These are phyloP conservation scores for Protodeltote pygarga DNA, from an alignment of 2,888 invertebrate genomes.

Conservation along the genomic window DNA sequence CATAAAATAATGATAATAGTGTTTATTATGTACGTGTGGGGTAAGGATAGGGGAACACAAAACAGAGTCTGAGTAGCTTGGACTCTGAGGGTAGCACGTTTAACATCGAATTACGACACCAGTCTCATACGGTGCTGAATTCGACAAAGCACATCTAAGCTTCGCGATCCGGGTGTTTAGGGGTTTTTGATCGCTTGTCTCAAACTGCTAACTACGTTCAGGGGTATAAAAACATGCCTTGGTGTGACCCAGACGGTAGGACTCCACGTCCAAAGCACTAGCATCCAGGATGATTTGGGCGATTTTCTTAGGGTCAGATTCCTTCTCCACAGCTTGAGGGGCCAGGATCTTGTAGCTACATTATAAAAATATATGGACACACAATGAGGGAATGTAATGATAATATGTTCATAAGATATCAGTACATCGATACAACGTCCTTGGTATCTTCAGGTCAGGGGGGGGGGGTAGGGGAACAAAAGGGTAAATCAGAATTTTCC, in stretches of 20 bases:
- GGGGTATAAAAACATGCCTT: conserved; percentile 92
- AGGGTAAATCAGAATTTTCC: conserved; percentile 32
- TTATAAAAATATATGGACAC: conserved; percentile 81
- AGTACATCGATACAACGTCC: conserved; percentile 46
- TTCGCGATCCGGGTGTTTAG: conserved; percentile 59
- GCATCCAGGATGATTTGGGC: conserved; percentile 94
- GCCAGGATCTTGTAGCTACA: conserved; percentile 99
- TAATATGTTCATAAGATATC: conserved; percentile 43
- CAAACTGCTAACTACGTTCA: conserved; percentile 74
- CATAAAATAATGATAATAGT: conserved; percentile 70
- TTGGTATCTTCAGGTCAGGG: conserved; percentile 39
- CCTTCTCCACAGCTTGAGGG: conserved; percentile 93
- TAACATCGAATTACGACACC: conserved; percentile 70
- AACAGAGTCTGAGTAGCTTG: conserved; percentile 74
- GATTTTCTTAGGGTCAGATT: conserved; percentile 93
- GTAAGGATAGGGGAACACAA: conserved; percentile 61
- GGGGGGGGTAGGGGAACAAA: conserved; percentile 21
- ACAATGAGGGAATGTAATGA: conserved; percentile 71
- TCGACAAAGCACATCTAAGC: conserved; percentile 67
- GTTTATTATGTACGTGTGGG: conserved; percentile 57
- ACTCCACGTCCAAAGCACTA: conserved; percentile 94
- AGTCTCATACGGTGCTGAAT: conserved; percentile 71
- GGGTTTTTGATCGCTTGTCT: conserved; percentile 61
- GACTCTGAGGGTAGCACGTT: conserved; percentile 67
- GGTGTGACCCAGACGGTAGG: conserved; percentile 98